Conservation (phyloP, 2,113 vertebrate species). For the Mesocricetus auratus region DNA sequence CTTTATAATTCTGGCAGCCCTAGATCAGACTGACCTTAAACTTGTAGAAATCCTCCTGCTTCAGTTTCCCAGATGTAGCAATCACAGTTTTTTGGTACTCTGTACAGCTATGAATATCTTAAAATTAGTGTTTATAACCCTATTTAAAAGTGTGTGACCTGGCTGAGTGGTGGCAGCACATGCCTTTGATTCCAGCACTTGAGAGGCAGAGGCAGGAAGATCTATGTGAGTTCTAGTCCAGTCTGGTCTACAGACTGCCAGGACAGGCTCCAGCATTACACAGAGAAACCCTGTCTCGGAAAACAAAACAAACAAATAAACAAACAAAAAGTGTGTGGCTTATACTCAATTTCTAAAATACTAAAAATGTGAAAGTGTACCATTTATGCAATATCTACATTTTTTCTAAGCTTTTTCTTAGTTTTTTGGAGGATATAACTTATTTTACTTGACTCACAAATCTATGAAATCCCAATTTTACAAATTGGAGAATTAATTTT, state of each 20-base stretch:
- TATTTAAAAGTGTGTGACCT: background rate
- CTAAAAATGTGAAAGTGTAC: background rate
- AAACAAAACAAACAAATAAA: no score
- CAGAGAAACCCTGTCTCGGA: no score
- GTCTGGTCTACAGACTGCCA: no score
- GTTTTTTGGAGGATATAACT: background rate
- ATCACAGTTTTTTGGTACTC: background rate
- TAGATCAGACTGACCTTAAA: background rate
- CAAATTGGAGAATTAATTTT: background rate
- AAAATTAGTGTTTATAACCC: background rate
- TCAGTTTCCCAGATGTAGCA: no score
- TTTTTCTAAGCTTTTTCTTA: background rate
- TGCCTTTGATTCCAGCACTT: no score
- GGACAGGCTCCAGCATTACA: no score
- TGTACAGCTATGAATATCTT: background rate
- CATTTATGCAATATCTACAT: background rate
- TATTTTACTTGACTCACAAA: constrained; percentile 18
- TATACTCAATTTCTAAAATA: constrained; percentile 12
- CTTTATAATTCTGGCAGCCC: background rate
- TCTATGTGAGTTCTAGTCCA: no score
- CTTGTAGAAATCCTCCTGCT: background rate
- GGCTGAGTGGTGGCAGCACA: no score
- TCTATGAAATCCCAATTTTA: background rate
- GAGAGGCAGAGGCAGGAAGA: no score
- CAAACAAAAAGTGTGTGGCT: background rate